Base-by-base conservation (phyloP, 1,140 invertebrate genomes). In the Chelonus insularis region DNA sequence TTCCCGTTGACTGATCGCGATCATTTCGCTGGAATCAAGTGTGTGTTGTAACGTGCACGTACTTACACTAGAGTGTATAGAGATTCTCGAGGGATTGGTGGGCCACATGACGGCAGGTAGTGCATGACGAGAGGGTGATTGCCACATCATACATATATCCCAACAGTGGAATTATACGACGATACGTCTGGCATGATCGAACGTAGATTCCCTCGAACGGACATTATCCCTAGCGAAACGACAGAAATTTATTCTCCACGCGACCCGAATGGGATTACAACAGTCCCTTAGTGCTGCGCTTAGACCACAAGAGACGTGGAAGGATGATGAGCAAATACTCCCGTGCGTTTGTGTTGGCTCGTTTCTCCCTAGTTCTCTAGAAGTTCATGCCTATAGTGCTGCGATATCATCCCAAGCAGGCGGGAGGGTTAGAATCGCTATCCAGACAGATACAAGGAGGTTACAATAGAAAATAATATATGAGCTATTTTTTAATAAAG, bases 381-480 rank as follows among this genome's bases (percentile, higher is more conserved):
- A 39, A 25, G 32, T 39, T 50, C 50, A 50, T 60, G 55, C 62
- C 60, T 66, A n/a, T n/a, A n/a, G n/a, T n/a, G n/a, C 59, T 43
- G 57, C 57, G 55, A 48, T 50, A 48, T 50, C 21, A n/a, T n/a
- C n/a, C n/a, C n/a, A n/a, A n/a, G n/a, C n/a, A n/a, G n/a, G n/a
- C 45, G 50, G 62, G 58, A 59, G 63, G 61, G 39, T 51, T 52
- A 7, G 25, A 7, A 29, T 34, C 29, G 52, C 16, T 47, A 37
- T 16, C 11, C 56, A 47, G 60, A 37, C 2, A 43, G 52, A 51
- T 54, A 58, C 20, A 45, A 41, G 12, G 7, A 36, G 12, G 12
- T 45, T 59, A 71, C 67, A 71, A 71, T 71, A 62, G 57, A 55
- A 62, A 63, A 64, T 71, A 69, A 71, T 71, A 66, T 71, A 71